Evolutionary conservation across 2,888 invertebrate genomes (phyloP), one percentile per base, ranked within the genome.

Genomic region (Priocnemis perturbator): DNA sequence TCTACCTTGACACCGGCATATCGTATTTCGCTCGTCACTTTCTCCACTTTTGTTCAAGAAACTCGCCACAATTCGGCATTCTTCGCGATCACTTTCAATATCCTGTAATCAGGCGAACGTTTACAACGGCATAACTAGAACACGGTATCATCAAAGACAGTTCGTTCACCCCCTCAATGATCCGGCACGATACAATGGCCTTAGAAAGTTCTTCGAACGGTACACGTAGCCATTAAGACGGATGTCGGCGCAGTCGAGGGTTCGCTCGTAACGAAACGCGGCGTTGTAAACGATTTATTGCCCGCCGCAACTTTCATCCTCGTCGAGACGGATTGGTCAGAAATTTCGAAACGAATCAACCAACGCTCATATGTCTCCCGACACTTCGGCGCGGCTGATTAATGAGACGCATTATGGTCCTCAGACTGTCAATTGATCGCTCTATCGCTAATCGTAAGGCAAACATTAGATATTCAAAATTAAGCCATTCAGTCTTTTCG

Each of bases 171-270:
- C 50, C 19, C 7, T 50, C 50, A 14, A 50, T 19, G 50, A 50
- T 52, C 48, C 50, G 21, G 55, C 30, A 66, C 60, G 56, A 37
- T 37, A 69, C 65, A 58, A 69, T 63, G 63, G 48, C 9, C 69
- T 74, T 79, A 76, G 81, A 81, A 81, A 81, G 74, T 76, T 73
- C 55, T 26, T 14, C 45, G 37, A 11, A 11, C 37, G 37, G 63
- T 11, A 5, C 19, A 55, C 44, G 7, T 57, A 14, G 23, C 3
- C 58, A 59, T 55, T 48, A 57, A 45, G 57, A 47, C 37, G 37
- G 37, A 37, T 37, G 37, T 37, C 37, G 17, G 44, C 14, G 44
- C 37, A 44, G 57, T 55, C 48, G 64, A 37, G 56, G 30, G 17
- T 26, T 63, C 52, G 48, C 44, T 37, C 50, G 57, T 50, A 65